Evolutionary conservation across 2,113 vertebrate genomes (phyloP), one percentile per base, ranked within the genome.

Genomic region (Scophthalmus maximus): DNA sequence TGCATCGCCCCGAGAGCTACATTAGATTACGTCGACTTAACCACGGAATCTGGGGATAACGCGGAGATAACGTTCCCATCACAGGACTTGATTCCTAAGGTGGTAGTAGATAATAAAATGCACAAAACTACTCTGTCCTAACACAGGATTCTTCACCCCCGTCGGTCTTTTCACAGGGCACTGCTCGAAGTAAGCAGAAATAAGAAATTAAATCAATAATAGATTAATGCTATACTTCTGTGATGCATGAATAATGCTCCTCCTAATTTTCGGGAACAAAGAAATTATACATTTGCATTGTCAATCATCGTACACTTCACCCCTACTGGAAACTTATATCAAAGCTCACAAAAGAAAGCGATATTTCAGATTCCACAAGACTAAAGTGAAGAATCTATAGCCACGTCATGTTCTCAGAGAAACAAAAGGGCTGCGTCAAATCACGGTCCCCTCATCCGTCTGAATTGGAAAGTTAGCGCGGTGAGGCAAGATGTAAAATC

Each of bases 11-110:
- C 65, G 20, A 75, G 80, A 61, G 40, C 87, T 69, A 66, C 63
- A 84, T 86, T 86, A 84, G 81, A 90, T 87, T 88, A 85, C 60
- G 76, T 60, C 81, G 86, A 86, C 76, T 61, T 78, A 73, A 75
- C 76, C 38, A 60, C 44, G 49, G 50, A 82, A 76, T 73, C 68
- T 38, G 8, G 29, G 29, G 47, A 80, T 82, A n/a, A 64, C 7
- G 36, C 51, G 60, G 64, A 46, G 73, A 84, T 53, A 71, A 71
- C 15, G 4, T 18, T 26, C 18, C 44, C 64, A 38, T 78, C 18
- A 34, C 42, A 44, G 46, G 30, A 57, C 50, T 42, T 20, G 42
- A 44, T 50, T 73, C 29, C n/a, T 44, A 5, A 29, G 36, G 36
- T 29, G 40, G 38, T 6, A 3, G 51, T 51, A 8, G 29, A n/a